Percentiles rank a stretch among this genome's conserved stretches.
phyloP scores from a whole-genome alignment of 2,113 vertebrate genomes.

The Cryptotis parvus region DNA sequence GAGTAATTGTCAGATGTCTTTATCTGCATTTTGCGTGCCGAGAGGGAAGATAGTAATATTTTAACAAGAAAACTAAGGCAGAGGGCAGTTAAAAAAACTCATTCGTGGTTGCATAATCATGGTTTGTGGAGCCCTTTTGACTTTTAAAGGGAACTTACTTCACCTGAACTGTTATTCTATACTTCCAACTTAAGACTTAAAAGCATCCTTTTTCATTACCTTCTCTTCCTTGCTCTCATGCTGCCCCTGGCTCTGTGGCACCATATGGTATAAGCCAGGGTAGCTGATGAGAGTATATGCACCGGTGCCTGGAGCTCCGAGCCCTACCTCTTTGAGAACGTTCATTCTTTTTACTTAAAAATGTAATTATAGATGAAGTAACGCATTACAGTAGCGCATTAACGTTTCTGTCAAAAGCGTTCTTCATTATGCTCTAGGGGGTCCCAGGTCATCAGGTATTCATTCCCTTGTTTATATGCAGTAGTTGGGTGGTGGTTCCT shows the following conservation, averaged over 20 bases:
- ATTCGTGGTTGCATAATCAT: not conserved
- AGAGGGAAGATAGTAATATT: slow-evolving; percentile 29
- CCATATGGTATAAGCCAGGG: no score
- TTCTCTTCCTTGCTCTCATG: no score
- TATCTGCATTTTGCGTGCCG: not conserved
- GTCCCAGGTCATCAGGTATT: no score
- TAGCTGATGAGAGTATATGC: no score
- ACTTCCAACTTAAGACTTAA: not conserved
- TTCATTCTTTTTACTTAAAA: no score
- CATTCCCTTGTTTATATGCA: not conserved
- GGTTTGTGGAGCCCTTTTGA: slow-evolving; percentile 11
- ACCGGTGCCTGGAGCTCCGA: no score
- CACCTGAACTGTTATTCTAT: not conserved
- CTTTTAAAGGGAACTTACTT: slow-evolving; percentile 10
- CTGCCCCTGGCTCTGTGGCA: no score
- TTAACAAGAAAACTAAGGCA: slow-evolving; percentile 27
- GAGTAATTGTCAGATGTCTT: not conserved
- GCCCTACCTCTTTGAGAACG: no score
- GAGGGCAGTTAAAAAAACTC: not conserved
- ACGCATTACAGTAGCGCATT: no score
- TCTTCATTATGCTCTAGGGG: not conserved
- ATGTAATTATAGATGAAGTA: no score
- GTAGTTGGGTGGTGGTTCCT: not conserved
- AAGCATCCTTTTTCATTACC: not conserved
- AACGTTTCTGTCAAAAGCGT: not conserved